Base-by-base conservation (phyloP, 2,797 vertebrate genomes). In the Neosalanx taihuensis region DNA sequence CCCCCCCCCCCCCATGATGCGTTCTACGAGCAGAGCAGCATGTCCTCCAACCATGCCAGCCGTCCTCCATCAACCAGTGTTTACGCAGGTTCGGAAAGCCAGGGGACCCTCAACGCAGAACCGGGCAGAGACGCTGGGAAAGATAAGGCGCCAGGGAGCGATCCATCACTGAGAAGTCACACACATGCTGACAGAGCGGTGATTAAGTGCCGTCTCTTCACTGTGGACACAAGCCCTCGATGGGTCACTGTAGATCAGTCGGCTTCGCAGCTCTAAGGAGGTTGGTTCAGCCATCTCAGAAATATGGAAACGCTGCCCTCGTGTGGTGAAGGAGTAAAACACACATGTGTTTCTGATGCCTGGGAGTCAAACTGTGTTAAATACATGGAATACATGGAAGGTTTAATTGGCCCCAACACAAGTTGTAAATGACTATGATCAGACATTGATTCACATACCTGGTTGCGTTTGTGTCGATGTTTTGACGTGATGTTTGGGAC, bases 291-390 rank as follows among this genome's bases (percentile, higher is more conserved):
- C 56, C 18, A 58, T 9, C 56, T 20, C 9, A 56, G 64, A 30
- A 61, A 59, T 23, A 9, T n/a, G 18, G 18, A n/a, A 20, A 64
- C 72, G 53, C 65, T 56, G 0, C 84, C 81, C 75, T 78, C 87
- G 79, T 76, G 74, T 85, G 83, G 72, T 73, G 9, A 73, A 18
- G 1, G 51, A 4, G 18, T 57, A 56, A 77, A 70, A 1, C 51
- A 30, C 3, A 41, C 7, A 18, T 26, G 41, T 46, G 41, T 3
- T 46, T 46, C 41, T 46, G 41, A 41, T 41, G 37, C 37, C 37
- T 41, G 2, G 7, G 7, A 41, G 37, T 41, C 10, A 13, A 9
- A 41, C 37, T 41, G 37, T 10, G 37, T 41, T 41, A 41, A 41
- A 3, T 41, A 41, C 37, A 10, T 41, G 10, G 37, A 41, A 2